Evolutionary conservation across 1,140 invertebrate genomes (phyloP), one percentile per base, ranked within the genome.

Genomic region (Leucophenga varia): DNA sequence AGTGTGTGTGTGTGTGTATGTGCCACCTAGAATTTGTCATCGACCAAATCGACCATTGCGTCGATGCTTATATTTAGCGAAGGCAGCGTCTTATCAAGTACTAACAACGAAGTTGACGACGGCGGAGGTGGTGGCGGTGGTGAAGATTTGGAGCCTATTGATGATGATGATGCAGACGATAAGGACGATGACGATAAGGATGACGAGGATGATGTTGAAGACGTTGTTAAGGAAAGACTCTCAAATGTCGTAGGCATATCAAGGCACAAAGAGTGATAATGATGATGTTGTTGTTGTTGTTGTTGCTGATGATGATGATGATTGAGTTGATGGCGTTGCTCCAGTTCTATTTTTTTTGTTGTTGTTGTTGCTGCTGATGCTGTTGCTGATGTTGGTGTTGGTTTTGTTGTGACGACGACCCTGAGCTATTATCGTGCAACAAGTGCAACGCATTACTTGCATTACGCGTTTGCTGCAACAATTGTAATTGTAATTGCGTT

Each of bases 21-120:
- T n/a, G 25, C 6, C 25, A 12, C 9, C 25, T 21, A 47, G 39
- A 25, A 47, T 38, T 47, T 50, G 19, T 50, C 48, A 32, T 63
- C 59, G 2, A 70, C 58, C 2, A 72, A 52, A 43, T 72, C 65
- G 9, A 52, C 55, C 6, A 70, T 65, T 3, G 59, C 64, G 18
- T 64, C 63, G 5, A 72, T 54, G 0, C 60, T 64, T 6, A 71
- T 67, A 37, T 63, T 70, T 14, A 71, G 20, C 13, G 67, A 58
- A 21, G 64, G 68, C 51, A 67, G 45, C 38, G 63, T 40, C 20
- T 68, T 71, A n/a, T 72, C 68, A 43, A 72, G 47, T 48, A 71
- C 67, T 22, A 70, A 44, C 18, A 70, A 41, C 1, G 65, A 65
- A 2, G 65, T n/a, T n/a, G n/a, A n/a, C n/a, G n/a, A n/a, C n/a